Conservation (phyloP, 2,888 invertebrate species). For the Rapana venosa region DNA sequence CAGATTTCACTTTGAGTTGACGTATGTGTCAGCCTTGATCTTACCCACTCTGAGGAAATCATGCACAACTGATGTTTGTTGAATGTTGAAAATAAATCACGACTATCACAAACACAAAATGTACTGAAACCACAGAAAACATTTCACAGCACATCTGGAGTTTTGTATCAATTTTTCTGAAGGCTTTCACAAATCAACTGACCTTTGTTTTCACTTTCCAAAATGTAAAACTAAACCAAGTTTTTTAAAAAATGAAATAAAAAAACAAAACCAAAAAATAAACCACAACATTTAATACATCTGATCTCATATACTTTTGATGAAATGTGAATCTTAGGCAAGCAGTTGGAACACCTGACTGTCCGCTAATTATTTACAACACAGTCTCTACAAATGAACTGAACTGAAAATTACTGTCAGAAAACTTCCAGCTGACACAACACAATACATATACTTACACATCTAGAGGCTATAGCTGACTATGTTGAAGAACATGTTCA, state of each 20-base stretch:
- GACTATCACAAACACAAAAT: constrained; percentile 20
- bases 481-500: background rate
- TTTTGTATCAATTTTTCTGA: background rate
- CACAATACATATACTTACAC: background rate
- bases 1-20: background rate
- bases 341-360: background rate
- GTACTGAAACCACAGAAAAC: background rate
- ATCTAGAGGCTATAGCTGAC: background rate
- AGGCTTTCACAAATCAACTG: background rate
- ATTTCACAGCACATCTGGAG: constrained; percentile 12
- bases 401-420: background rate
- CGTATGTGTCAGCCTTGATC: background rate
- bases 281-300: background rate
- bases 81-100: background rate
- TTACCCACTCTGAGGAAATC: constrained; percentile 31
- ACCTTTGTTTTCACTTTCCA: background rate
- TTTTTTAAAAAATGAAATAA: background rate
- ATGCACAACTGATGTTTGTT: constrained; percentile 33
- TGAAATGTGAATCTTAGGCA: background rate
- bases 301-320: background rate
- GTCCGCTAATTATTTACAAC: background rate
- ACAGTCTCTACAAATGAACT: background rate
- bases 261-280: background rate
- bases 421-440: background rate
- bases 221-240: background rate